These are phyloP conservation scores for Polydrusus pterygomalis DNA, from an alignment of 2,888 invertebrate species.

Conservation along the genomic window DNA sequence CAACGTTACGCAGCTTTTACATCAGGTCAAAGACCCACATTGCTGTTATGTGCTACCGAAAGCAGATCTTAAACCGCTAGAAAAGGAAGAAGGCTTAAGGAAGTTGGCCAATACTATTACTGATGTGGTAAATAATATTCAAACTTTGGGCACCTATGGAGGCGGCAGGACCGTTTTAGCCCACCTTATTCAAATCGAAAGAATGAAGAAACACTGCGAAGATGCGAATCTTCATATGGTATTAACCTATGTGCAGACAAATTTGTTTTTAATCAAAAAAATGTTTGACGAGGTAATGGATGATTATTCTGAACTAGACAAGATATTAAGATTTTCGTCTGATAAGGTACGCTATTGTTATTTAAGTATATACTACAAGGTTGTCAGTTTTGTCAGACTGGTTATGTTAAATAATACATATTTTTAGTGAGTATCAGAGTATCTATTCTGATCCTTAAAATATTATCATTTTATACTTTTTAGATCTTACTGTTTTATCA, in stretches of 20 bases:
- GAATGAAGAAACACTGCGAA: slow-evolving; percentile 68
- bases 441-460: too few species aligned
- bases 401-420: too few species aligned
- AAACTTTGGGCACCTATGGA: slow-evolving; percentile 76
- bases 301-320: slow-evolving; percentile 69
- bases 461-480: too few species aligned
- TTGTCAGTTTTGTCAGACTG: too few species aligned
- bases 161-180: slow-evolving; percentile 77
- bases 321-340: slow-evolving; percentile 77
- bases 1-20: slow-evolving; percentile 49
- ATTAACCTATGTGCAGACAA: slow-evolving; percentile 69
- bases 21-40: slow-evolving; percentile 58
- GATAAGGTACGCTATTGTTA: slow-evolving; percentile 76
- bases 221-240: slow-evolving; percentile 56
- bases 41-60: slow-evolving; percentile 50
- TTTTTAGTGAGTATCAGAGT: too few species aligned
- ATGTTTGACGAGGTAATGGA: slow-evolving; percentile 75
- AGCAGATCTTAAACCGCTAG: slow-evolving; percentile 61
- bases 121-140: slow-evolving; percentile 70
- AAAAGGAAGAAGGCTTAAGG: slow-evolving; percentile 62
- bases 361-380: too few species aligned
- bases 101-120: slow-evolving; percentile 62
- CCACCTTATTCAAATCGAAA: slow-evolving; percentile 78
- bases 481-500: too few species aligned
- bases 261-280: slow-evolving; percentile 72